Conservation (phyloP, 1,140 invertebrate species). For the Heliothis virescens region DNA sequence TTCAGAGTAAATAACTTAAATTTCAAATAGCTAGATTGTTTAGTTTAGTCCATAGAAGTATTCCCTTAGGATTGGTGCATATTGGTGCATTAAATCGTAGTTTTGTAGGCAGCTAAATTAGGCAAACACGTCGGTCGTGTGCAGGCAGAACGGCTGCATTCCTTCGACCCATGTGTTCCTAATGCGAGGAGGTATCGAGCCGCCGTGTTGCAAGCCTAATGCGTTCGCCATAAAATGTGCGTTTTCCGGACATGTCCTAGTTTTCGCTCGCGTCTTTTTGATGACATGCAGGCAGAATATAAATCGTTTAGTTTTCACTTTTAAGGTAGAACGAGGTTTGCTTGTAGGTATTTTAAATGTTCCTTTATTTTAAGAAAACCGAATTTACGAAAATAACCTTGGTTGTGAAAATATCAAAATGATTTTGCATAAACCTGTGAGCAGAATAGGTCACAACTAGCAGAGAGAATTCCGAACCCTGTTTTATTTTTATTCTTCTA, state of each 20-base stretch:
- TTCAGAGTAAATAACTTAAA: too few species aligned
- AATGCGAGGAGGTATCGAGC: slow-evolving; percentile 20
- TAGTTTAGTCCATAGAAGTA: too few species aligned
- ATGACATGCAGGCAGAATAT: slow-evolving; percentile 3
- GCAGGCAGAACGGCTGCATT: slow-evolving; percentile 41
- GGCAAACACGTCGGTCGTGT: slow-evolving; percentile 30
- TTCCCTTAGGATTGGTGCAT: too few species aligned
- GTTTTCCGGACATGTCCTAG: slow-evolving; percentile 44
- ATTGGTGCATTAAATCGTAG: too few species aligned
- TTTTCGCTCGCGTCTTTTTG: slow-evolving; percentile 20
- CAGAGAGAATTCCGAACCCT: too few species aligned
- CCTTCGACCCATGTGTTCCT: slow-evolving; percentile 28
- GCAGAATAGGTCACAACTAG: too few species aligned
- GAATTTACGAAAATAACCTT: not conserved
- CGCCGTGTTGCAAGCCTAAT: slow-evolving; percentile 27
- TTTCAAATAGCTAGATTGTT: too few species aligned
- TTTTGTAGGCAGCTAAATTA: slow-evolving; percentile 29
- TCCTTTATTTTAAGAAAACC: not conserved
- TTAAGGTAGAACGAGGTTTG: not conserved
- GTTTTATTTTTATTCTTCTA: too few species aligned
- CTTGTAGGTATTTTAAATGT: not conserved
- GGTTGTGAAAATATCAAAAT: too few species aligned
- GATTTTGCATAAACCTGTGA: too few species aligned
- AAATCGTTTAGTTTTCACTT: slow-evolving; percentile 30
- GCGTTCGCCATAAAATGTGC: slow-evolving; percentile 31